These are phyloP conservation scores for Eucriotettix oculatus DNA, from an alignment of 2,888 invertebrate species.

Conservation along the genomic window DNA sequence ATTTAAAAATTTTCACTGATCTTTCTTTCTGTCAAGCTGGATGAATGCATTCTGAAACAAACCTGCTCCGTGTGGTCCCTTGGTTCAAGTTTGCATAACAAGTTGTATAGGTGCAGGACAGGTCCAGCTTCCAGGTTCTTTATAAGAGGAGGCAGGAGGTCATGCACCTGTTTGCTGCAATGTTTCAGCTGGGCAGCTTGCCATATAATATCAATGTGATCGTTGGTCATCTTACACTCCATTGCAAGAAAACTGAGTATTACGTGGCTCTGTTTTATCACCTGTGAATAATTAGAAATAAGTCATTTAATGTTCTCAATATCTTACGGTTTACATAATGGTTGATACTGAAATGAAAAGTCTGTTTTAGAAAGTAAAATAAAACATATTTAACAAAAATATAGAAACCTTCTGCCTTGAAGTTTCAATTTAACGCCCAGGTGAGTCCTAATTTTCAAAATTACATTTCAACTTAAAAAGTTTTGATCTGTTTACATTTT, in stretches of 20 bases:
- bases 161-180: slow-evolving; percentile 74
- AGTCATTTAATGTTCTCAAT: not conserved
- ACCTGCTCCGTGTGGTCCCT: slow-evolving; percentile 87
- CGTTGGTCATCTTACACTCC: slow-evolving; percentile 76
- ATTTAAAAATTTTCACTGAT: too few relatives aligned
- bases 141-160: slow-evolving; percentile 74
- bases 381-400: too few relatives aligned
- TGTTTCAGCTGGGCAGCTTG: slow-evolving; percentile 89
- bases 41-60: slow-evolving; percentile 8
- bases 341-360: too few relatives aligned
- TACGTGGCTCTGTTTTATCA: slow-evolving; percentile 88
- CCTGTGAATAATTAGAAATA: slow-evolving; percentile 28
- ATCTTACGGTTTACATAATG: too few relatives aligned
- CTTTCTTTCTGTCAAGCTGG: too few relatives aligned
- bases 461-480: too few relatives aligned
- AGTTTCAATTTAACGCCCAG: too few relatives aligned
- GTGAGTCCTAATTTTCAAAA: too few relatives aligned
- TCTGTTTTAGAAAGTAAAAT: too few relatives aligned
- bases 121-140: slow-evolving; percentile 79
- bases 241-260: slow-evolving; percentile 84
- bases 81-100: slow-evolving; percentile 74
- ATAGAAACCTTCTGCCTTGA: too few relatives aligned
- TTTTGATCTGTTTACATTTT: too few relatives aligned
- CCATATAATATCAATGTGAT: slow-evolving; percentile 87
- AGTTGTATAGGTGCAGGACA: slow-evolving; percentile 70